Percentiles rank a stretch among this genome's conserved stretches.
These are phyloP conservation scores for Cyphomyrus discorhynchus DNA, from an alignment of 2,113 vertebrate species.

Conservation along the genomic window DNA sequence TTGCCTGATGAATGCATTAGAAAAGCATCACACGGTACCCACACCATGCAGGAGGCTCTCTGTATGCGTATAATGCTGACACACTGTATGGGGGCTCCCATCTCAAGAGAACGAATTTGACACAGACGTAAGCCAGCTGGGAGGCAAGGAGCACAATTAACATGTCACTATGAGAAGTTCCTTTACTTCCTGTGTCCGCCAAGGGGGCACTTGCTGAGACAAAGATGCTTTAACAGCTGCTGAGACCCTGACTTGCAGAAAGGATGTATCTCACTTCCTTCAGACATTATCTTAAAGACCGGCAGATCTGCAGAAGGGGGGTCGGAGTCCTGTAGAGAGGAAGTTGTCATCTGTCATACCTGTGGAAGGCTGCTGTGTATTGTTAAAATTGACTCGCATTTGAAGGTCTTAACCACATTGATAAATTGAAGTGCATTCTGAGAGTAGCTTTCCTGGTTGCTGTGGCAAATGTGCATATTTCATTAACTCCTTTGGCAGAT, in stretches of 20 bases:
- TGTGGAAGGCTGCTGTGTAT: background rate
- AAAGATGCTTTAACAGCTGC: background rate
- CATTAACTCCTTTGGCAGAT: background rate
- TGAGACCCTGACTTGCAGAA: background rate
- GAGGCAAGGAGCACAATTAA: background rate
- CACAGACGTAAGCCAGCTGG: background rate
- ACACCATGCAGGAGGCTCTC: background rate
- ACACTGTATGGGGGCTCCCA: background rate
- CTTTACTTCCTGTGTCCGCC: background rate
- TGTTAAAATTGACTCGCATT: background rate
- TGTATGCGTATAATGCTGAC: background rate
- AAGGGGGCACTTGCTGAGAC: conserved; percentile 1
- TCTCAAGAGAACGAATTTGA: background rate
- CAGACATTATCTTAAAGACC: background rate
- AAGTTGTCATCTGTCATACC: background rate
- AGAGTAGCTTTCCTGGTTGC: background rate
- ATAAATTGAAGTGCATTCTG: background rate
- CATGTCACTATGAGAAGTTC: background rate
- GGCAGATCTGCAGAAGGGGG: background rate
- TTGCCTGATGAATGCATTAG: background rate
- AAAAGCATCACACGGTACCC: background rate
- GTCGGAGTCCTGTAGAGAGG: background rate
- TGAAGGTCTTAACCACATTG: background rate
- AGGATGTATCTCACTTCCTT: background rate
- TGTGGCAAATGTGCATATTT: background rate